Evolutionary conservation across 2,797 vertebrate genomes (phyloP).

Genomic region (Cryptoblepharus egeriae): DNA sequence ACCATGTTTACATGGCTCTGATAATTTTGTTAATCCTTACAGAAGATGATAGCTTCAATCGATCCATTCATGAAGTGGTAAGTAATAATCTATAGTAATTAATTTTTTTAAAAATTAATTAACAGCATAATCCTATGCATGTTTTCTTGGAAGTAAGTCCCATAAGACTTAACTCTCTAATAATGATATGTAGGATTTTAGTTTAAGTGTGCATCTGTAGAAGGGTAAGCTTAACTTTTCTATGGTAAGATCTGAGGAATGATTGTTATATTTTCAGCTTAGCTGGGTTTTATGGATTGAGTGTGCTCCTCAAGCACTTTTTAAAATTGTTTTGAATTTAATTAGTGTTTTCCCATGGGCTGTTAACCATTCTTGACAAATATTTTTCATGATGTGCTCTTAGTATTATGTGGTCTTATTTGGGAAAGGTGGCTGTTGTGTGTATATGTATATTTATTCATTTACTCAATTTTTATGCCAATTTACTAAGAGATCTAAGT

Average conservation of each 20-base stretch:
- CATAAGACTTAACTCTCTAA: no score
- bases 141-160: no score
- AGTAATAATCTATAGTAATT: conserved; percentile 57
- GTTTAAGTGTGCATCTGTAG: neutral
- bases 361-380: conserved; percentile 2
- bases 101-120: neutral
- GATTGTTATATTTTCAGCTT: neutral
- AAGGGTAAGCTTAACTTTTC: rapidly evolving
- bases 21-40: conserved; percentile 98
- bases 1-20: conserved; percentile 99
- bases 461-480: no score
- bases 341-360: neutral
- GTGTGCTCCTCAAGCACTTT: conserved; percentile 12
- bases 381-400: neutral
- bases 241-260: neutral
- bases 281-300: conserved; percentile 2
- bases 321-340: neutral
- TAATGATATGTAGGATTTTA: no score
- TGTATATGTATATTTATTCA: no score
- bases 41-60: conserved; percentile 96
- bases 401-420: neutral
- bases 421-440: neutral
- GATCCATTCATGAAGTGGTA: conserved; percentile 97
- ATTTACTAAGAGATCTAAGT: no score
- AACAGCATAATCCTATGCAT: no score